Evolutionary conservation across 2,888 invertebrate genomes (phyloP).

Genomic region (Tipula helvola): DNA sequence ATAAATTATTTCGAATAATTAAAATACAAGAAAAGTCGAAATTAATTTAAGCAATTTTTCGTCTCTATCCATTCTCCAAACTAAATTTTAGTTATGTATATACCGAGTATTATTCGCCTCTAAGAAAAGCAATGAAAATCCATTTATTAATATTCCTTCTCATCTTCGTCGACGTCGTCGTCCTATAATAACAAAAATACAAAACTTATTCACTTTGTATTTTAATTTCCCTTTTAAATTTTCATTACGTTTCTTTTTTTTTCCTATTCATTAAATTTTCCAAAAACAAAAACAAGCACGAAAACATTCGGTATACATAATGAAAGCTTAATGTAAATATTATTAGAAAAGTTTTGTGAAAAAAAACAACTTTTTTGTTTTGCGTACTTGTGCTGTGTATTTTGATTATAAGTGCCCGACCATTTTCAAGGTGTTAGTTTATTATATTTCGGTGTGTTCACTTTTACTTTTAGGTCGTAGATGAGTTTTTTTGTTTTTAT

Average conservation of each 20-base stretch:
- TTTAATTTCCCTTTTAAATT: not conserved
- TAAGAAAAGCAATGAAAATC: not conserved
- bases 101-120: not conserved
- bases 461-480: not conserved
- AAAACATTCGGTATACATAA: not conserved
- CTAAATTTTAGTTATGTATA: not conserved
- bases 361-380: not conserved
- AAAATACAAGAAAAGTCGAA: not conserved
- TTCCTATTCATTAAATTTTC: not conserved
- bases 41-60: not conserved
- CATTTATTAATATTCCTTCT: not conserved
- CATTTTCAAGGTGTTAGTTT: not conserved
- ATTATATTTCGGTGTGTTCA: not conserved
- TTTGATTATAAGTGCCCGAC: not conserved
- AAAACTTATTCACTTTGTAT: not conserved
- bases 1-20: not conserved
- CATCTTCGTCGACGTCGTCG: not conserved
- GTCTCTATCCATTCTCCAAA: not conserved
- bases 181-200: not conserved
- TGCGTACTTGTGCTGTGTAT: not conserved
- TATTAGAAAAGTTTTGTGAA: not conserved
- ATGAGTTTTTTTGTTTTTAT: not conserved
- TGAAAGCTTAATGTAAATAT: slow-evolving; percentile 4
- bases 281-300: not conserved
- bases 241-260: not conserved